These are phyloP conservation scores for Odontocolon sp. DNA, from an alignment of 2,888 invertebrate genomes.

Conservation along the genomic window DNA sequence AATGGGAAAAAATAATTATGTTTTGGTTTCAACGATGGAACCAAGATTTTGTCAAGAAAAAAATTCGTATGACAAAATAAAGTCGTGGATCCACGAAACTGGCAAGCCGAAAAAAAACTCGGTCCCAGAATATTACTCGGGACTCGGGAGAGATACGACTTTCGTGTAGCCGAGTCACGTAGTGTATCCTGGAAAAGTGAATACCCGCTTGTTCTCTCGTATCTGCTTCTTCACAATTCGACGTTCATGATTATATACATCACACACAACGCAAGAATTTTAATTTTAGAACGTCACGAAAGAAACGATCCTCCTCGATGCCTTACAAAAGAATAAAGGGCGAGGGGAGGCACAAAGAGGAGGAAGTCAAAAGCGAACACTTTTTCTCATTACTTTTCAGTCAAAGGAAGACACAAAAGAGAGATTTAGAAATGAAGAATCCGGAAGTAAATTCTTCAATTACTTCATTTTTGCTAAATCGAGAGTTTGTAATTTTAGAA, in stretches of 20 bases:
- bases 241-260: constrained; percentile 36
- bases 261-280: constrained; percentile 39
- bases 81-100: background rate
- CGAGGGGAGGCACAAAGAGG: background rate
- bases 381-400: too few relatives aligned
- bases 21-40: too few relatives aligned
- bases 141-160: background rate
- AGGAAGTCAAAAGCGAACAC: too few relatives aligned
- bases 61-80: background rate
- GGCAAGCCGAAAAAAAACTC: constrained; percentile 11
- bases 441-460: too few relatives aligned
- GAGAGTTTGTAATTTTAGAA: too few relatives aligned
- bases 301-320: background rate
- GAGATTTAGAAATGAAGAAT: too few relatives aligned
- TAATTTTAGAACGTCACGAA: constrained; percentile 45
- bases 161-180: constrained; percentile 45
- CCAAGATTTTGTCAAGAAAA: background rate
- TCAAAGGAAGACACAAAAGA: too few relatives aligned
- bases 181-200: constrained; percentile 27
- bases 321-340: background rate
- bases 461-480: too few relatives aligned
- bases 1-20: too few relatives aligned
- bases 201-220: constrained; percentile 10
- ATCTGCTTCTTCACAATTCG: constrained; percentile 39
- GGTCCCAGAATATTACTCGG: constrained; percentile 26